phyloP scores from a whole-genome alignment of 2,888 invertebrate genomes.

The Biston stratarius region DNA sequence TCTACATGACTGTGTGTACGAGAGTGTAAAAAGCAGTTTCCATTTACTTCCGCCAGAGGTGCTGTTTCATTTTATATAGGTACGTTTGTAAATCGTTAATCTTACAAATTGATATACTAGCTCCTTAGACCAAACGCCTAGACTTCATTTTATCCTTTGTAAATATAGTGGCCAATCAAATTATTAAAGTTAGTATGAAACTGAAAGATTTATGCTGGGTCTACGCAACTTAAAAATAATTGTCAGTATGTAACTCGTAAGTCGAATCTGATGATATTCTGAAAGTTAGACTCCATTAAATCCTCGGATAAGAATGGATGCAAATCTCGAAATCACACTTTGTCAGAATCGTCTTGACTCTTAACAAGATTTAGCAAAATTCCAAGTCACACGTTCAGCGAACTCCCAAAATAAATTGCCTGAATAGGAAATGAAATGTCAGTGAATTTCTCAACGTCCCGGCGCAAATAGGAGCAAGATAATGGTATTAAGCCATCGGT shows the following conservation, averaged over 20 bases:
- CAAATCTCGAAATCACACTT: conserved; percentile 35
- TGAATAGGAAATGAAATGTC: conserved; percentile 48
- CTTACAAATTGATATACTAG: no score
- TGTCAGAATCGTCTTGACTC: conserved; percentile 31
- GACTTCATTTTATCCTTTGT: no score
- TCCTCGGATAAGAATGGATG: conserved; percentile 20
- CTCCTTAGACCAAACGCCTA: no score
- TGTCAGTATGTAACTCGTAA: background rate
- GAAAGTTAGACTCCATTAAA: conserved; percentile 24
- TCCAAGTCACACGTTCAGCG: conserved; percentile 42
- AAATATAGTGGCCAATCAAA: no score
- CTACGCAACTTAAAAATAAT: background rate
- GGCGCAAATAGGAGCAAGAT: conserved; percentile 46
- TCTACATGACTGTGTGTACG: no score
- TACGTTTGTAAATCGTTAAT: no score
- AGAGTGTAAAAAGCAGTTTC: no score
- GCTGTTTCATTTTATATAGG: no score
- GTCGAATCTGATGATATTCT: conserved; percentile 11
- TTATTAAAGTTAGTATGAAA: no score
- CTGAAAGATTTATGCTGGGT: background rate
- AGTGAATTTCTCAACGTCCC: conserved; percentile 46
- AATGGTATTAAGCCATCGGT: conserved; percentile 61
- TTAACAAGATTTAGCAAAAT: conserved; percentile 41
- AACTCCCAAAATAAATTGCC: conserved; percentile 43
- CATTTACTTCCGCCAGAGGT: no score